A percentile compares a stretch with the other conserved stretches of the same genome.
Evolutionary conservation across 2,888 invertebrate species (phyloP).

Genomic region (Axea sp.): DNA sequence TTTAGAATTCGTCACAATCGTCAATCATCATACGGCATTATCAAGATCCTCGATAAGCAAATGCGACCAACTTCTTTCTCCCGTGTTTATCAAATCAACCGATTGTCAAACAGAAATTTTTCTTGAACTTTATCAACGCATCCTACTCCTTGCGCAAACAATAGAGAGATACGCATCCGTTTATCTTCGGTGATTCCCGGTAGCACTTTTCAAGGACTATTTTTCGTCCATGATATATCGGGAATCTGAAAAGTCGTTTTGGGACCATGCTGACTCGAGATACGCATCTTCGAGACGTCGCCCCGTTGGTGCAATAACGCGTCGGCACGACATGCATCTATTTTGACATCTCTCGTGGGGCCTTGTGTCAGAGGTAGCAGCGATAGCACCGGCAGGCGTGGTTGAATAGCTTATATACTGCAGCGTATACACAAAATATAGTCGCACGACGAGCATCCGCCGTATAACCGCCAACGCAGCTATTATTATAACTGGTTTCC

Average conservation of each 20-base stretch:
- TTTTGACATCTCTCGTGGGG: conserved; percentile 57
- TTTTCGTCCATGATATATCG: conserved; percentile 38
- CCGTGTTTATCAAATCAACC: conserved; percentile 19
- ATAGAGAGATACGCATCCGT: conserved; percentile 11
- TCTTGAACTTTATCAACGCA: conserved; percentile 7
- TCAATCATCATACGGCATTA: conserved; percentile 20
- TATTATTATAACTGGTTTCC: conserved; percentile 77
- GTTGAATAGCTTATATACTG: conserved; percentile 54
- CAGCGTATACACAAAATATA: conserved; percentile 39
- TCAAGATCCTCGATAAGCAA: conserved; percentile 22
- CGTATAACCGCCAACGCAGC: conserved; percentile 71
- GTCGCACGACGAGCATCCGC: conserved; percentile 66
- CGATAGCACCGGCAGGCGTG: conserved; percentile 51
- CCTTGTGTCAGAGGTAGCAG: conserved; percentile 41
- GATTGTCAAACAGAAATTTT: conserved; percentile 35
- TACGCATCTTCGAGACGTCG: conserved; percentile 47
- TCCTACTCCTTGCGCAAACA: conserved; percentile 11
- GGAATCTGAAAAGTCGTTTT: conserved; percentile 38
- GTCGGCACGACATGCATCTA: conserved; percentile 39
- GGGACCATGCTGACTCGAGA: conserved; percentile 44
- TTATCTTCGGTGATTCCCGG: conserved; percentile 18
- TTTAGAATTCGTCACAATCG: conserved; percentile 6
- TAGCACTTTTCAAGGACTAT: conserved; percentile 16
- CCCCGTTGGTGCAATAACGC: conserved; percentile 24
- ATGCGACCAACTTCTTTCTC: background rate